Evolutionary conservation across 1,140 invertebrate genomes (phyloP), one percentile per base, ranked within the genome.

Genomic region (Neodiprion pinetum): DNA sequence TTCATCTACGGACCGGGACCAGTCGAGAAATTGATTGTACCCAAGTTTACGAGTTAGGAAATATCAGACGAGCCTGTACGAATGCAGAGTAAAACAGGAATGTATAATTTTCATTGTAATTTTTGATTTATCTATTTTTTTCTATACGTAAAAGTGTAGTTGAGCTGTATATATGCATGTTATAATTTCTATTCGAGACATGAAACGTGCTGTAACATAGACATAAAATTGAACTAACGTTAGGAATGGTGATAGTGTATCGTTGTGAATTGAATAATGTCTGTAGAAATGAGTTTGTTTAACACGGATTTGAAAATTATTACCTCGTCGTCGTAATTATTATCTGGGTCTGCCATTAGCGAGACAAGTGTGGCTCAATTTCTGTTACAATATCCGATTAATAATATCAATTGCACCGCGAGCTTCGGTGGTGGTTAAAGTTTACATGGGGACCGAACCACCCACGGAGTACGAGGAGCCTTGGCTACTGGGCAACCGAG

Each of bases 281-380:
- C n/a, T 61, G 11, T 17, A 40, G 28, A 40, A 61, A 61, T 61
- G 11, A 61, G 11, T 61, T 61, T 61, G n/a, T 12, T 12, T 61
- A 61, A 61, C 11, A 61, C 53, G 53, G 53, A 17, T 61, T 61
- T 61, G 11, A 61, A 61, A 17, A 61, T 4, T 61, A 61, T 61
- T 61, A 61, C 53, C 53, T 61, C 53, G 53, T 61, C 53, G 53
- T 61, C 53, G 53, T 14, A 61, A 61, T 61, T 61, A 61, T 61
- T 61, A 61, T 61, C 53, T 61, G 53, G 53, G 53, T 61, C 53
- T 61, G 53, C 53, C 53, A 61, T 61, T 61, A 61, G 53, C 53
- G 53, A 61, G 53, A 9, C 53, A 61, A 61, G n/a, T 61, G 11
- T 12, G 4, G 53, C 53, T 61, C 53, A 61, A 17, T 61, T 61